Base-by-base conservation (phyloP, 2,888 invertebrate genomes). In the Philonicus albiceps region DNA sequence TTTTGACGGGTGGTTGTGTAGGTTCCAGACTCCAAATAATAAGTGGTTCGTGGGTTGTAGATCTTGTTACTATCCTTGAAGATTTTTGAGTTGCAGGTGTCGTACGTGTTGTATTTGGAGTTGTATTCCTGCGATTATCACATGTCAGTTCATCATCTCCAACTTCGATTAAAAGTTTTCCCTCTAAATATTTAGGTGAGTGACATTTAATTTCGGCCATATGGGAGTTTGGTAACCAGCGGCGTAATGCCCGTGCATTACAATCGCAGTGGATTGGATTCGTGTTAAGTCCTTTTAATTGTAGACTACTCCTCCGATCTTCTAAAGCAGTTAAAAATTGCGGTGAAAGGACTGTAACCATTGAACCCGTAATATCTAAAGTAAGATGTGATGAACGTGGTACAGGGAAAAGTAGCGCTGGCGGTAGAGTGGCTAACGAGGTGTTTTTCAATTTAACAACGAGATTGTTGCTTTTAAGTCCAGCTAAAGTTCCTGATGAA, bases 21-120 rank as follows among this genome's bases (percentile, higher is more conserved):
- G 97, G 96, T n/a, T 96, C 95, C 16, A 96, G 93, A 2, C 97
- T 97, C 97, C 97, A 97, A 89, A 98, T 97, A 22, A 98, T 97
- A 90, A 97, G 96, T 0, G 97, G 97, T 89, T 97, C 97, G 0
- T 95, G 94, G 0, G 95, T 95, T 0, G 95, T 94, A 16, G 90
- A 90, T 84, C 94, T 94, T 73, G 94, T 93, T 0, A 95, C 93
- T 27, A 94, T 90, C 83, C 94, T 92, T 1, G 94, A 94, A 8
- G 88, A 87, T 40, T 88, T 93, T 92, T n/a, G 91, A 11, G 74
- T 53, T 76, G 90, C 89, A 0, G 91, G 90, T n/a, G 91, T 91
- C 22, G 90, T 88, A 3, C 90, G 89, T 0, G 91, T 90, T 3
- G 92, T 89, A 40, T 90, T 91, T 0, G 91, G 89, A 81, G 94